These are phyloP conservation scores for Cranoglanis bouderius DNA, from an alignment of 2,113 vertebrate genomes.

Conservation along the genomic window DNA sequence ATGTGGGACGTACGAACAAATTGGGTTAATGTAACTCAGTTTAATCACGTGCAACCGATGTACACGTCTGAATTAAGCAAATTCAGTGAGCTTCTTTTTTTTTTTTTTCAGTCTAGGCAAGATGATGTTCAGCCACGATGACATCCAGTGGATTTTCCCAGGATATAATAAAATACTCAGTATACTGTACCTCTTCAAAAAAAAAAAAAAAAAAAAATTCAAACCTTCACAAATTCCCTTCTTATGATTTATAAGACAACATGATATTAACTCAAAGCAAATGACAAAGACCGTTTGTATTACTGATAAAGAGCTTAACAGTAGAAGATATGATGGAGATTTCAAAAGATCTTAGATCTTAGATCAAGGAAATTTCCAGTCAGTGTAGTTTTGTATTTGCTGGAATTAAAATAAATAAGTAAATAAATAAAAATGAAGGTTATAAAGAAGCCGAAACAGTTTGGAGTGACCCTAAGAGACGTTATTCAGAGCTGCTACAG, in stretches of 20 bases:
- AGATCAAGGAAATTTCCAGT: not conserved
- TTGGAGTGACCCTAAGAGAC: not conserved
- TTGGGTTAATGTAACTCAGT: no score
- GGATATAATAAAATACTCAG: not conserved
- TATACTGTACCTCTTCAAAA: not conserved
- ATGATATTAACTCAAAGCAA: not conserved
- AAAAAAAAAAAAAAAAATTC: not conserved
- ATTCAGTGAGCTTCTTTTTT: no score
- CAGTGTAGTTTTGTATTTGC: not conserved
- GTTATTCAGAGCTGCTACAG: not conserved
- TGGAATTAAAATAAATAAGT: not conserved
- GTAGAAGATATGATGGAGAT: not conserved
- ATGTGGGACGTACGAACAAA: no score
- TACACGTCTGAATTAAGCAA: no score
- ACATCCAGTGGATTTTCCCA: not conserved
- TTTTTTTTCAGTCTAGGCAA: no score
- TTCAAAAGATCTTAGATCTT: not conserved
- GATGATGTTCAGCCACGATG: no score
- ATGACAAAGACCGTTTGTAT: not conserved
- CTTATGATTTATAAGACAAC: not conserved
- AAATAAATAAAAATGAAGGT: not conserved
- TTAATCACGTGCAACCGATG: no score
- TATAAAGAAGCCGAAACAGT: not conserved
- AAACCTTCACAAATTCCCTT: not conserved
- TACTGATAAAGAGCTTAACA: not conserved